phyloP scores from a whole-genome alignment of 1,140 invertebrate genomes.

The Caerostris extrusa region DNA sequence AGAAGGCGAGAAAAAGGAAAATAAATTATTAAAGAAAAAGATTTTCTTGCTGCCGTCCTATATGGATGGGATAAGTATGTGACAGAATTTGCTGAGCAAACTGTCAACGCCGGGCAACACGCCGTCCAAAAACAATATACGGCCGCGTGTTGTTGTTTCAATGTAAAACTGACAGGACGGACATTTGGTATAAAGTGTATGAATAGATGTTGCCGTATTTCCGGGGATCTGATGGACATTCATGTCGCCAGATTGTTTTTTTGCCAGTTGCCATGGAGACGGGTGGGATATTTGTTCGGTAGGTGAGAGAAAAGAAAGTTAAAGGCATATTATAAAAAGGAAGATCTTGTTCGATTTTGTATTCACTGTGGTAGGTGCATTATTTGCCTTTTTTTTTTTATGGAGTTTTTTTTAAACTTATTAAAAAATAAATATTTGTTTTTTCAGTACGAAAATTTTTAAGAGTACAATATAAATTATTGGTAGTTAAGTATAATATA shows the following conservation, averaged over 20 bases:
- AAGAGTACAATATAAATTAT: not conserved
- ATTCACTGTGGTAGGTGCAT: not conserved
- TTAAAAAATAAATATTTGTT: not conserved
- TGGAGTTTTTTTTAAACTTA: not conserved
- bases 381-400: not conserved
- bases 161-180: conserved; percentile 72
- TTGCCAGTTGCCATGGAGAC: conserved; percentile 33
- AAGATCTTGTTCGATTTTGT: not conserved
- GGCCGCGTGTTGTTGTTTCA: conserved; percentile 48
- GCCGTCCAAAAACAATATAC: conserved; percentile 35
- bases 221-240: conserved; percentile 56
- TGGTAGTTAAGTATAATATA: too few relatives aligned
- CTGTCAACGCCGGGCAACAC: conserved; percentile 54
- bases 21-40: conserved; percentile 7
- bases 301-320: not conserved
- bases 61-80: conserved; percentile 62
- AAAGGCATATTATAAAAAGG: conserved; percentile 14
- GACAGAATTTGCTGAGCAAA: conserved; percentile 59
- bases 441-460: not conserved
- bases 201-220: conserved; percentile 73
- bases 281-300: not conserved
- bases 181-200: conserved; percentile 73
- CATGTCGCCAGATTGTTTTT: conserved; percentile 58
- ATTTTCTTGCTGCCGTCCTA: not conserved
- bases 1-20: conserved; percentile 9